phyloP scores from a whole-genome alignment of 2,888 invertebrate genomes.

The Stenurella melanura region DNA sequence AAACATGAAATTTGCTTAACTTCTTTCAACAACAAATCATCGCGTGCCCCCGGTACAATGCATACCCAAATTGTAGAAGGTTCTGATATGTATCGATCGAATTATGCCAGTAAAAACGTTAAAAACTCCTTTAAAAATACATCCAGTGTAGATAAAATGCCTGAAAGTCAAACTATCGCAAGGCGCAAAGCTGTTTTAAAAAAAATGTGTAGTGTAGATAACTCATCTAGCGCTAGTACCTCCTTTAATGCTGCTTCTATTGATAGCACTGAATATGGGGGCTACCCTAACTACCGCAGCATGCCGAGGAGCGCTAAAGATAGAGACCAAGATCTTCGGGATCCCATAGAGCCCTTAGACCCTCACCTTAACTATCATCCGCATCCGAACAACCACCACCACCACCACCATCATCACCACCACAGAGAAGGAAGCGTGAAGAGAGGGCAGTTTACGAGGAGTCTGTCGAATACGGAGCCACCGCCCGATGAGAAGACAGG shows the following conservation, averaged over 20 bases:
- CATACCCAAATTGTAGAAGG: slow-evolving; percentile 45
- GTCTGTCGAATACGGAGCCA: slow-evolving; percentile 87
- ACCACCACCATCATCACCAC: slow-evolving; percentile 65
- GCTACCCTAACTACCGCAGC: slow-evolving; percentile 60
- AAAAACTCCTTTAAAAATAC: no score
- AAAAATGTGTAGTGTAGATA: slow-evolving; percentile 53
- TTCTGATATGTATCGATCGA: slow-evolving; percentile 61
- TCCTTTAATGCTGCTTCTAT: slow-evolving; percentile 54
- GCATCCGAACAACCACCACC: slow-evolving; percentile 57
- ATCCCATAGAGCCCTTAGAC: slow-evolving; percentile 66
- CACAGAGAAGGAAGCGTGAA: slow-evolving; percentile 77
- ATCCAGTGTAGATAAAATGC: no score
- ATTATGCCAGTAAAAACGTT: slow-evolving; percentile 13
- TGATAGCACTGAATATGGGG: slow-evolving; percentile 66
- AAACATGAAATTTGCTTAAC: slow-evolving; percentile 43
- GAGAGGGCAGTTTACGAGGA: slow-evolving; percentile 82
- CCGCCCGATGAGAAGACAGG: slow-evolving; percentile 90
- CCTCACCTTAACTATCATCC: slow-evolving; percentile 60
- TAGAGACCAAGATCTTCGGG: slow-evolving; percentile 64
- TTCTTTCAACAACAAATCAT: slow-evolving; percentile 38
- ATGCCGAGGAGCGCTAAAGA: slow-evolving; percentile 58
- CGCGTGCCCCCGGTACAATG: neutral
- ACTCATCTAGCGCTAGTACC: slow-evolving; percentile 54
- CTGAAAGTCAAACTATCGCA: neutral
- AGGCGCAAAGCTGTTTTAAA: slow-evolving; percentile 39